Evolutionary conservation across 2,113 vertebrate species (phyloP).

Genomic region (Pygathrix nemaeus): DNA sequence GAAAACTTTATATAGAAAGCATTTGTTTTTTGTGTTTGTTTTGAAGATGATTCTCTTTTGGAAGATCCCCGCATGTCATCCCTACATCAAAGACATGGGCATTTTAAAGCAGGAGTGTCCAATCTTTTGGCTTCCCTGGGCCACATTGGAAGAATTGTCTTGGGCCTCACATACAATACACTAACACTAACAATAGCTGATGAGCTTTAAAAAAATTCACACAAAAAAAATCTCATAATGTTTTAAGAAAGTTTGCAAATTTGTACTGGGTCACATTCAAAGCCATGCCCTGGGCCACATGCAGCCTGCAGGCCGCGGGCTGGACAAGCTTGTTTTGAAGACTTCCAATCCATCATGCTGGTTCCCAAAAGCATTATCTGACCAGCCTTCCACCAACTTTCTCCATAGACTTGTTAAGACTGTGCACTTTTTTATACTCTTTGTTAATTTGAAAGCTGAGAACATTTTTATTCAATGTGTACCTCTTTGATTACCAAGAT

Average conservation of each 20-base stretch:
- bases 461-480: background rate
- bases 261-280: too few relatives aligned
- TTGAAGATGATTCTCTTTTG: background rate
- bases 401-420: background rate
- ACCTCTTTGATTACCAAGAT: background rate
- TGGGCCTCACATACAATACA: too few relatives aligned
- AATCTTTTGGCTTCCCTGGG: too few relatives aligned
- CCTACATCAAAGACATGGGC: background rate
- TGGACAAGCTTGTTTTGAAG: background rate
- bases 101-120: background rate
- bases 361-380: background rate
- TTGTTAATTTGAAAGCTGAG: background rate
- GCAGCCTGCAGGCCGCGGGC: too few relatives aligned
- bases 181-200: too few relatives aligned
- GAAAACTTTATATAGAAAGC: background rate
- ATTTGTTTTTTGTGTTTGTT: background rate
- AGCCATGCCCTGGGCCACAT: too few relatives aligned
- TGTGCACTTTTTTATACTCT: background rate
- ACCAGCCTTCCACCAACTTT: background rate
- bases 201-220: too few relatives aligned
- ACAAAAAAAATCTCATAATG: too few relatives aligned
- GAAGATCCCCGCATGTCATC: background rate
- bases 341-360: accelerated
- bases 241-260: too few relatives aligned
- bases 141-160: too few relatives aligned